Evolutionary conservation across 2,888 invertebrate species (phyloP), one percentile per base, ranked within the genome.

Genomic region (Neocrepidodera transversa): DNA sequence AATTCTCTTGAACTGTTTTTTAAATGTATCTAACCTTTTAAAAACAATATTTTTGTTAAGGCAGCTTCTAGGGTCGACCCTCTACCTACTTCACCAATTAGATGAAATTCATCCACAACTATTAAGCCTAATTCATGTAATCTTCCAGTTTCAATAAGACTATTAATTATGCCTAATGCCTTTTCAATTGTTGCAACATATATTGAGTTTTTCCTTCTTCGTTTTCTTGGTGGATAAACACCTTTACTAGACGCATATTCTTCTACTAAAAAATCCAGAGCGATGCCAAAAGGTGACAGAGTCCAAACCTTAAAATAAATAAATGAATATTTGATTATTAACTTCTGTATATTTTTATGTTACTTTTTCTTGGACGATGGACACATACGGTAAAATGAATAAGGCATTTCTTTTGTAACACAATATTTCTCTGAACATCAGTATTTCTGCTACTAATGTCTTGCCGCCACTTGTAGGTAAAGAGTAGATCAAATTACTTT

Each of bases 381-480:
- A 93, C 10, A 98, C 95, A 83, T 91, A 98, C 0, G 98, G 98
- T 60, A 98, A 80, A 68, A 98, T 87, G 67, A 98, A 91, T 16
- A 98, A 79, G 8, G 88, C 93, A 84, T 96, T 93, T 68, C 86
- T 89, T 72, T 89, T 87, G 52, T 87, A 84, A 65, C 91, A 89
- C 7, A 97, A 78, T 4, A 97, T 81, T 81, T 97, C 94, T 38
- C 89, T 83, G 13, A 97, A 80, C 84, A 98, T 95, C 45, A 98
- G 82, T 60, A 98, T 91, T 80, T 98, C 98, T 0, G 98, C 97
- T 8, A 98, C 96, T 20, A 98, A 81, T 1, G 98, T 98, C 82
- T 98, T 98, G 0, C 97, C 98, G 1, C 97, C 97, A 75, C 97
- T 96, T 0, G 97, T 98, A 0, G 98, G 97, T 36, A 97, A 79